These are phyloP conservation scores for Acleris sparsana DNA, from an alignment of 2,888 invertebrate genomes.

Conservation along the genomic window DNA sequence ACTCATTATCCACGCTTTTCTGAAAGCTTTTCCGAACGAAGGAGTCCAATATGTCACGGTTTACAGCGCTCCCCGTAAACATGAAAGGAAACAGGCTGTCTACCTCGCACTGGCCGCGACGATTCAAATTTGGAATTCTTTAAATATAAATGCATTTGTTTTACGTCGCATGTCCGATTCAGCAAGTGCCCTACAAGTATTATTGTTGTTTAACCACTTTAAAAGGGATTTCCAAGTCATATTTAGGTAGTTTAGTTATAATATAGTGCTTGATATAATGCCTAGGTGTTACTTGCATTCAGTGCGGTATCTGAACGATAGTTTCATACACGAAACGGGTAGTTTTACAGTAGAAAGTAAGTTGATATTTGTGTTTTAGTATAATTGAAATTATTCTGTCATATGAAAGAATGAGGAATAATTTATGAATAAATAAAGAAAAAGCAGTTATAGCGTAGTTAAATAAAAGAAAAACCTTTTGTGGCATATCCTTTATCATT, in stretches of 20 bases:
- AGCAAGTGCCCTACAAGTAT: slow-evolving; percentile 76
- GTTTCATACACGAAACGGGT: slow-evolving; percentile 66
- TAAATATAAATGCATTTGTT: slow-evolving; percentile 68
- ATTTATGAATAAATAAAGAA: background rate
- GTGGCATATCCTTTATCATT: background rate
- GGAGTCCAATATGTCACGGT: slow-evolving; percentile 42
- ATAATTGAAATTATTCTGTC: slow-evolving; percentile 32
- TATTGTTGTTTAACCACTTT: slow-evolving; percentile 48
- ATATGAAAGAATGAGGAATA: slow-evolving; percentile 28
- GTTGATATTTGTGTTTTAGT: slow-evolving; percentile 44
- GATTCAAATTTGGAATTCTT: slow-evolving; percentile 66
- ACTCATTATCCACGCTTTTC: slow-evolving; percentile 69
- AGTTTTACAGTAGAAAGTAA: slow-evolving; percentile 61
- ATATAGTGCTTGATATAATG: slow-evolving; percentile 54
- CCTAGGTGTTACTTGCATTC: slow-evolving; percentile 73
- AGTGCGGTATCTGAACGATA: slow-evolving; percentile 56
- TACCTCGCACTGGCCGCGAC: slow-evolving; percentile 41
- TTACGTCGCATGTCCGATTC: slow-evolving; percentile 64
- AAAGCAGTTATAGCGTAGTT: background rate
- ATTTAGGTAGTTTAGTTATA: slow-evolving; percentile 24
- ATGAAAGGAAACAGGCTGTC: slow-evolving; percentile 45
- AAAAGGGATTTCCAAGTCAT: slow-evolving; percentile 45
- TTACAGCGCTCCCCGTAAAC: slow-evolving; percentile 51
- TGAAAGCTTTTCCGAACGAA: slow-evolving; percentile 58
- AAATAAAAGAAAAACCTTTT: background rate